Evolutionary conservation across 2,888 invertebrate species (phyloP), one percentile per base, ranked within the genome.

Genomic region (Patella pellucida): DNA sequence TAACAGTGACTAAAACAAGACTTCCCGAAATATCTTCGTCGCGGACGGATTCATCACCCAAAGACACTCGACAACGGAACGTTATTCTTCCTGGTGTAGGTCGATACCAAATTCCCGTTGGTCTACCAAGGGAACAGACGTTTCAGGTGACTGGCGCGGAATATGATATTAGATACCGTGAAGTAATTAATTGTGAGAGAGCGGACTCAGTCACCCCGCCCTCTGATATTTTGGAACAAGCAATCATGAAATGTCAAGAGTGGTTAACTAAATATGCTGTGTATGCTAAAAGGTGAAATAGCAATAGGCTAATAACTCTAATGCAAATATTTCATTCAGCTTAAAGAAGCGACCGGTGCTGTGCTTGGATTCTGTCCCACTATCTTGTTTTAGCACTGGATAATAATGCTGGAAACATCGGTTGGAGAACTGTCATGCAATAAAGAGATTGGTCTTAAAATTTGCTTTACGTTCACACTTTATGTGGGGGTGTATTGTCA

Each of bases 81-180:
- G 68, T 70, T 19, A 69, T 52, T 69, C 77, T 86, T 19, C 85
- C 85, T 0, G 85, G 83, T 7, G 83, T 86, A 15, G 83, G 84
- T 16, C 80, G 79, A 62, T 84, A 82, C 70, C 79, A 81, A 15
- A 78, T 82, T 11, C 70, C 81, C 11, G 52, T 75, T 11, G 71
- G 76, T 67, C 14, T 54, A 1, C 69, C 74, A 14, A 74, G 82
- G n/a, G 86, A 86, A 71, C 76, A 76, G 11, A 83, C 82, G 3
- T 87, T 87, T 77, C 85, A 87, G 77, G 87, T 87, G 68, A 87
- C 87, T 7, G 85, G 86, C 14, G 85, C 84, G 0, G 86, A 86
- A 54, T 87, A 85, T 77, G 87, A 87, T 69, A 85, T 85, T 23
- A 79, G 87, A 7, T 87, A 85, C 71, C 85, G 84, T 50, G 85